Percentiles rank a stretch among this genome's conserved stretches.
phyloP scores from a whole-genome alignment of 2,113 vertebrate species.

The Xiphias gladius region DNA sequence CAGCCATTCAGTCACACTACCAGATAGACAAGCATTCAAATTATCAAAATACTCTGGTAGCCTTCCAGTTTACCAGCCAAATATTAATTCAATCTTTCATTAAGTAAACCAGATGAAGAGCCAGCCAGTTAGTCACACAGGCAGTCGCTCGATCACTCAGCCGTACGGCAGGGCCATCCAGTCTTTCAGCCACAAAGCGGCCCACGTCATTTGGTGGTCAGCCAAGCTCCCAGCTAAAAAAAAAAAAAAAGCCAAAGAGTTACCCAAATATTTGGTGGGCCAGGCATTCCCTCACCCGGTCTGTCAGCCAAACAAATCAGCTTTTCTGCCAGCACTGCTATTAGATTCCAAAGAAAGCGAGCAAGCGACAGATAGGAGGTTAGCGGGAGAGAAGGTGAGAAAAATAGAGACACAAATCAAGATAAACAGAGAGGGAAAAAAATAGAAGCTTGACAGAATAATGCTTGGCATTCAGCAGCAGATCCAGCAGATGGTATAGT shows the following conservation, averaged over 20 bases:
- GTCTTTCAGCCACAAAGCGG: conserved; percentile 34
- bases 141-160: conserved; percentile 34
- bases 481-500: conserved; percentile 47
- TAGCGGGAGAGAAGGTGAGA: conserved; percentile 28
- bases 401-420: conserved; percentile 40
- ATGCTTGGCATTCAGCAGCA: conserved; percentile 1
- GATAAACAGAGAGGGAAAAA: conserved; percentile 26
- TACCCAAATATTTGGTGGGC: conserved; percentile 50
- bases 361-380: conserved; percentile 14
- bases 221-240: conserved; percentile 31
- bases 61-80: conserved; percentile 4
- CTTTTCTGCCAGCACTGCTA: conserved; percentile 39
- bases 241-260: conserved; percentile 44
- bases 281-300: conserved; percentile 15
- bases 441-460: conserved; percentile 16
- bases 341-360: conserved; percentile 30
- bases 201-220: conserved; percentile 44
- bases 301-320: conserved; percentile 49
- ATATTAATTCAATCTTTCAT: conserved; percentile 23
- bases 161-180: neutral
- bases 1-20: neutral
- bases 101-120: conserved; percentile 17
- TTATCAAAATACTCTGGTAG: conserved; percentile 11
- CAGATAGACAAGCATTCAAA: neutral
- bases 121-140: conserved; percentile 31